A percentile compares a stretch with the other conserved stretches of the same genome.
Conservation (phyloP, 1,140 invertebrate genomes). For the Phymorhynchus buccinoides region DNA sequence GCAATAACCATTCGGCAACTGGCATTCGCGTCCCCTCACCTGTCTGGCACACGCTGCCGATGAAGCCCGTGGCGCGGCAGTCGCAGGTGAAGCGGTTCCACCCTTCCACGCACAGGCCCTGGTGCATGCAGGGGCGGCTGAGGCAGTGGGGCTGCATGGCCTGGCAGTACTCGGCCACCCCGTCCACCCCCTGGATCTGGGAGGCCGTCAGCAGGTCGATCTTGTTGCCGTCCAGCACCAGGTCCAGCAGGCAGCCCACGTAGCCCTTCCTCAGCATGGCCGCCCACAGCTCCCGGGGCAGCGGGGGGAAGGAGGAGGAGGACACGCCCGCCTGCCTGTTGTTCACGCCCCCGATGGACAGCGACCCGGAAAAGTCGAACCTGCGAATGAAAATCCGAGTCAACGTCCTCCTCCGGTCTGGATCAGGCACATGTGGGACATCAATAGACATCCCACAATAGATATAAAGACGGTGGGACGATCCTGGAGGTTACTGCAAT, state of each 20-base stretch:
- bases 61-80: slow-evolving; percentile 90
- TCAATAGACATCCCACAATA: too few species aligned
- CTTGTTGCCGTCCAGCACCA: slow-evolving; percentile 91
- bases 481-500: too few species aligned
- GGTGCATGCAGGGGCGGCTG: slow-evolving; percentile 92
- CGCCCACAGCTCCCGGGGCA: slow-evolving; percentile 92
- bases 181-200: slow-evolving; percentile 87
- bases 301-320: too few species aligned
- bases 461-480: too few species aligned
- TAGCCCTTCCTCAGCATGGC: slow-evolving; percentile 90
- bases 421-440: too few species aligned
- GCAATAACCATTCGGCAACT: too few species aligned
- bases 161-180: slow-evolving; percentile 61
- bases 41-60: slow-evolving; percentile 79
- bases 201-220: slow-evolving; percentile 92
- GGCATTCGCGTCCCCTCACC: slow-evolving; percentile 60
- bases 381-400: too few species aligned
- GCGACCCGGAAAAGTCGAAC: slow-evolving; percentile 86
- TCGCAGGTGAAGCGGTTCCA: slow-evolving; percentile 98
- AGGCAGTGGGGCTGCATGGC: slow-evolving; percentile 86
- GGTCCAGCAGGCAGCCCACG: slow-evolving; percentile 94
- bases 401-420: too few species aligned
- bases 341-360: slow-evolving; percentile 87
- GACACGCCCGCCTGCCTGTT: slow-evolving; percentile 67
- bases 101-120: slow-evolving; percentile 90